These are phyloP conservation scores for Yponomeuta cagnagella DNA, from an alignment of 2,888 invertebrate species.

Conservation along the genomic window DNA sequence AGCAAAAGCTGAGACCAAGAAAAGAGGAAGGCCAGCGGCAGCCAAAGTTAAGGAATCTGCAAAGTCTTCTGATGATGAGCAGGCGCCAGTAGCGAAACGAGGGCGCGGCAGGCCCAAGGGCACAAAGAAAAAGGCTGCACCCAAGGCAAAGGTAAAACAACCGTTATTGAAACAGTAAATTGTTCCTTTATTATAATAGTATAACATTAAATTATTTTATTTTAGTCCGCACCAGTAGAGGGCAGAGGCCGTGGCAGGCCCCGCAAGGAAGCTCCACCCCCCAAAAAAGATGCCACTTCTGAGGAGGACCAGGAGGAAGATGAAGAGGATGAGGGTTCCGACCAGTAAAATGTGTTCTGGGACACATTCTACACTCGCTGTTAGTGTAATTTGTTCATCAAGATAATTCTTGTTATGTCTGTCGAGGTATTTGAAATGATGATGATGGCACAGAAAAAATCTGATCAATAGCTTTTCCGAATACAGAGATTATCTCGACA, in stretches of 20 bases:
- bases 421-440: slow-evolving; percentile 24
- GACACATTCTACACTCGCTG: slow-evolving; percentile 37
- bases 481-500: slow-evolving; percentile 56
- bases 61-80: slow-evolving; percentile 71
- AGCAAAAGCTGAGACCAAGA: slow-evolving; percentile 66
- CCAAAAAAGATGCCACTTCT: slow-evolving; percentile 67
- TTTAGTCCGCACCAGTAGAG: slow-evolving; percentile 39
- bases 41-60: slow-evolving; percentile 71
- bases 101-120: slow-evolving; percentile 75
- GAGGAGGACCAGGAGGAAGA: slow-evolving; percentile 72
- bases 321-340: slow-evolving; percentile 66
- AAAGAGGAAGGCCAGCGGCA: slow-evolving; percentile 62
- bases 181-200: neutral
- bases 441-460: slow-evolving; percentile 12
- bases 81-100: slow-evolving; percentile 70
- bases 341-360: slow-evolving; percentile 52
- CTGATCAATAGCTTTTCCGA: slow-evolving; percentile 24
- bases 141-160: slow-evolving; percentile 56
- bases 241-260: slow-evolving; percentile 66
- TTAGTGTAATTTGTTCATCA: slow-evolving; percentile 70
- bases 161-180: neutral
- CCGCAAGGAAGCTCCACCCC: slow-evolving; percentile 66
- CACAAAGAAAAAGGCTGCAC: slow-evolving; percentile 68
- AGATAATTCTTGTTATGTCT: slow-evolving; percentile 52
- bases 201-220: neutral